Evolutionary conservation across 2,797 vertebrate species (phyloP), one percentile per base, ranked within the genome.

Genomic region (Anabacerthia variegaticeps): DNA sequence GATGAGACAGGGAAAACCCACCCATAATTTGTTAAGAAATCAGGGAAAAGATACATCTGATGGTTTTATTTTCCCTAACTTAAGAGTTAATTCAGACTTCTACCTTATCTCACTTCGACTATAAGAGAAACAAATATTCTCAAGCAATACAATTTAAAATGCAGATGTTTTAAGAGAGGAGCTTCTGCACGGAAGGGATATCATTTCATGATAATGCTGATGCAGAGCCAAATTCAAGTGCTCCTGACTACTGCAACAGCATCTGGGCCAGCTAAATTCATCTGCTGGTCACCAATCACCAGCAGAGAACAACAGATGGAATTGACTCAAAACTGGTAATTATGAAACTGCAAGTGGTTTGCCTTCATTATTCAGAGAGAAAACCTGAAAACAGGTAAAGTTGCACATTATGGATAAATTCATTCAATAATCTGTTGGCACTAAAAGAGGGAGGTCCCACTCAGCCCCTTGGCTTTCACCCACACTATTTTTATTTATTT

Each of bases 201-300:
- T 12, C 12, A 20, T 8, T 39, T 74, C 9, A 3, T 19, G 9
- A n/a, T 85, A 55, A 54, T 46, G 73, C 5, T 14, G 1, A 10
- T 32, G 15, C n/a, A 48, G 55, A 56, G 23, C 5, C 44, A 44
- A 16, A 17, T 34, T 30, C 55, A 58, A 39, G 19, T 43, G 12
- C 37, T 72, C 44, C 65, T 13, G 7, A 41, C 43, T n/a, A 39
- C 65, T 39, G 28, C 52, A 88, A 68, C 12, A 55, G 52, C 68
- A 86, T 6, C 32, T 8, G 4, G 18, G 10, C 27, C 74, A 76
- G 23, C 39, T 74, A 41, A 74, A 81, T 58, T 36, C 30, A 67
- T 7, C 48, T 44, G n/a, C 36, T 21, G 14, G 78, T 10, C 30
- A 32, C 19, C 0, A 0, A 54, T 5, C 30, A 55, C 18, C 37